Conservation (phyloP, 2,113 vertebrate genomes). For the Falco punctatus region DNA sequence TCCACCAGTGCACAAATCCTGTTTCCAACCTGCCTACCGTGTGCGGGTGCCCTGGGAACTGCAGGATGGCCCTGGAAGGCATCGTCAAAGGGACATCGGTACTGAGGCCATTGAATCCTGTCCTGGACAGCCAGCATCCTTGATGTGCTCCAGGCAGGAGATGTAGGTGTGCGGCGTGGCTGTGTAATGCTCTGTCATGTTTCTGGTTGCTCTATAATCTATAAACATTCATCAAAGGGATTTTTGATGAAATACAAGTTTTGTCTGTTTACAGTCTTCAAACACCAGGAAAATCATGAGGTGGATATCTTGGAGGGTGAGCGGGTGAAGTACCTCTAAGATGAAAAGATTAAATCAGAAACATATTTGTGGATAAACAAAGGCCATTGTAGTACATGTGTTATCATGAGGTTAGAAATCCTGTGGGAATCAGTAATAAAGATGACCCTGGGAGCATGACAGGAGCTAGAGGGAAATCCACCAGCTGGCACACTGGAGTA, state of each 20-base stretch:
- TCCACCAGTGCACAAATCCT: too few relatives aligned
- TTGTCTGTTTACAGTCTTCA: background rate
- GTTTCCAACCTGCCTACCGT: background rate
- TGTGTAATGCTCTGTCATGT: fast-evolving
- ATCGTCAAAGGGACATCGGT: fast-evolving
- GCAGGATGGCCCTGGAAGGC: background rate
- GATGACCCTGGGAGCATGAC: fast-evolving
- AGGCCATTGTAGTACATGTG: background rate
- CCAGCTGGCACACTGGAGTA: background rate
- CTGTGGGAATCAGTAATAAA: background rate
- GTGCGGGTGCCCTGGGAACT: background rate
- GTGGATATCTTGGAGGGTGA: background rate
- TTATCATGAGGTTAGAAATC: background rate
- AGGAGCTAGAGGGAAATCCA: background rate
- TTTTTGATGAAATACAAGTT: background rate
- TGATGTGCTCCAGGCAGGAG: background rate
- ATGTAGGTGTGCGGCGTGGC: background rate
- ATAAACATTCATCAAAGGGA: background rate
- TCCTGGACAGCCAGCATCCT: background rate
- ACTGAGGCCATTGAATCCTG: background rate
- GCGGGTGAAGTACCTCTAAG: background rate
- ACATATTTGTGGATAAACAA: background rate
- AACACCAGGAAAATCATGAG: fast-evolving
- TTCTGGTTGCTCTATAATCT: background rate
- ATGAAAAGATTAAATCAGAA: background rate